phyloP scores from a whole-genome alignment of 2,888 invertebrate species.

The Malacosoma neustria region DNA sequence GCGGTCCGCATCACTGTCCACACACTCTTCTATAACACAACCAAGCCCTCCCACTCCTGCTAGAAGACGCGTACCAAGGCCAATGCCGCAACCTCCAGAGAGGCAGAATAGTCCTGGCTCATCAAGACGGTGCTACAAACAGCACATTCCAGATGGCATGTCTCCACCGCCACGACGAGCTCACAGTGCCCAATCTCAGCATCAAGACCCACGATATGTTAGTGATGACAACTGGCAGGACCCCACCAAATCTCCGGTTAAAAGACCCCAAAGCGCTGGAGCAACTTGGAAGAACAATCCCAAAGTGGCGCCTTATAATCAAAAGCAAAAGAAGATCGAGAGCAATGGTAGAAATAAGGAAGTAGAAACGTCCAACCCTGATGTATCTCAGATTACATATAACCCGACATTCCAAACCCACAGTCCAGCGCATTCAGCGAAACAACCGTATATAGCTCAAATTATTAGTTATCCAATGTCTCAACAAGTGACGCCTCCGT shows the following conservation, averaged over 20 bases:
- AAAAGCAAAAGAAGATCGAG: conserved; percentile 54
- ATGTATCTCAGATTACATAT: conserved; percentile 61
- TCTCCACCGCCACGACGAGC: conserved; percentile 55
- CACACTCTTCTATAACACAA: conserved; percentile 45
- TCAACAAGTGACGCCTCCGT: conserved; percentile 61
- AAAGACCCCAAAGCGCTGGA: conserved; percentile 61
- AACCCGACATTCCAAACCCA: conserved; percentile 72
- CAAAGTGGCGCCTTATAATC: conserved; percentile 56
- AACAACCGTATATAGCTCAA: conserved; percentile 65
- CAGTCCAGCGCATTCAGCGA: conserved; percentile 61
- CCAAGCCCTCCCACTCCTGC: conserved; percentile 56
- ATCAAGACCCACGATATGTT: conserved; percentile 41
- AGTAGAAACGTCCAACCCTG: conserved; percentile 35
- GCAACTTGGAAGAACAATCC: conserved; percentile 60
- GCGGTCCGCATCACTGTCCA: conserved; percentile 81
- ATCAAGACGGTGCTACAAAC: conserved; percentile 44
- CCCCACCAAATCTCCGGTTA: conserved; percentile 54
- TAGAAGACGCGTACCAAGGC: conserved; percentile 40
- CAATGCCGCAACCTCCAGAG: conserved; percentile 48
- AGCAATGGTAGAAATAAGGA: conserved; percentile 45
- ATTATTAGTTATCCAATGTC: conserved; percentile 65
- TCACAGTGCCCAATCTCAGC: conserved; percentile 52
- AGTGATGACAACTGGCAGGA: conserved; percentile 63
- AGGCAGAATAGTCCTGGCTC: conserved; percentile 52
- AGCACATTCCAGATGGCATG: conserved; percentile 53